phyloP scores from a whole-genome alignment of 2,113 vertebrate genomes.

The Monarcha castaneiventris region DNA sequence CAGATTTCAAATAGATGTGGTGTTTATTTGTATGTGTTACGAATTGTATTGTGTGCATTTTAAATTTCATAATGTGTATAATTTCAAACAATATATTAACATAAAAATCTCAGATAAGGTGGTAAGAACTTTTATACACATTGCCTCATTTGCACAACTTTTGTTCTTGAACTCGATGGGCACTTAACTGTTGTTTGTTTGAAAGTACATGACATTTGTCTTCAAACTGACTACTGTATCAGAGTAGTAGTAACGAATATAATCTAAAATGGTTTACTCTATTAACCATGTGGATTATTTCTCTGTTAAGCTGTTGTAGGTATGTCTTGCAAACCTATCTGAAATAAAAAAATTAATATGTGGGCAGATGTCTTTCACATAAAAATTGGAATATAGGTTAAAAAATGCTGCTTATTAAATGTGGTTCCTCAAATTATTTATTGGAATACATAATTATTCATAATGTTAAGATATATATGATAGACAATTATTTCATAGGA shows the following conservation, averaged over 20 bases:
- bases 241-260: neutral
- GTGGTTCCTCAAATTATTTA: neutral
- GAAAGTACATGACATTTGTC: neutral
- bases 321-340: neutral
- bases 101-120: constrained; percentile 24
- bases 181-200: neutral
- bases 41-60: neutral
- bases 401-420: neutral
- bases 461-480: neutral
- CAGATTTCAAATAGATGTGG: neutral
- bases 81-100: neutral
- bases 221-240: neutral
- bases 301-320: neutral
- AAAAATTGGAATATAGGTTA: neutral
- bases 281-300: neutral
- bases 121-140: neutral
- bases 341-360: neutral
- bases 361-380: neutral
- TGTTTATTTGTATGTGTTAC: neutral
- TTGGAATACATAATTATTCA: neutral
- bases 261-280: neutral
- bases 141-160: neutral
- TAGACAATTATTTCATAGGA: neutral
- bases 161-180: neutral
- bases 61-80: neutral